phyloP scores from a whole-genome alignment of 2,113 vertebrate species.

The Sakesphorus luctuosus region DNA sequence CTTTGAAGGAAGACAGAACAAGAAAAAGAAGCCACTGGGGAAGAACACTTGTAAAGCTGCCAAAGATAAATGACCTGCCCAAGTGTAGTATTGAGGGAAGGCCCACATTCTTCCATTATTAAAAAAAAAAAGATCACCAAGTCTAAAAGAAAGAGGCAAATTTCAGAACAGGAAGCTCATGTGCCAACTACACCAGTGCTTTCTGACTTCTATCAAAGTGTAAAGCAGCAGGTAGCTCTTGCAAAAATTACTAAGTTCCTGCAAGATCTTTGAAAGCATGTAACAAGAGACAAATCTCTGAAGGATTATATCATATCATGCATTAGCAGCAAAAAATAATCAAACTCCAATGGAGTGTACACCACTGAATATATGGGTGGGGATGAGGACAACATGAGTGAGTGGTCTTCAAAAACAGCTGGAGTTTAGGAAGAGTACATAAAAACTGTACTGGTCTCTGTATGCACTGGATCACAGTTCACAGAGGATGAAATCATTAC shows the following conservation, averaged over 20 bases:
- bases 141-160: background rate
- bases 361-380: background rate
- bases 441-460: background rate
- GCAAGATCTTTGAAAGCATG: background rate
- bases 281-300: background rate
- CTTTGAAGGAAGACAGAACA: background rate
- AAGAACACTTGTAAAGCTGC: background rate
- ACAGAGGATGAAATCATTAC: background rate
- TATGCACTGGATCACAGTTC: background rate
- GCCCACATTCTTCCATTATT: background rate
- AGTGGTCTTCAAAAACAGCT: background rate
- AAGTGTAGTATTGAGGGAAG: background rate
- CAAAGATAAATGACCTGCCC: background rate
- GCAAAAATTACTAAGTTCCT: background rate
- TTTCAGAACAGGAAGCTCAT: background rate
- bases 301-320: background rate
- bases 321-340: background rate
- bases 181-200: background rate
- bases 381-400: background rate
- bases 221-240: background rate
- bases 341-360: background rate
- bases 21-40: background rate
- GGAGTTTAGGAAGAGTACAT: background rate
- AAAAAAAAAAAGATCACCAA: background rate
- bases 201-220: background rate